Conservation (phyloP, 2,113 vertebrate species). For the Upupa epops region DNA sequence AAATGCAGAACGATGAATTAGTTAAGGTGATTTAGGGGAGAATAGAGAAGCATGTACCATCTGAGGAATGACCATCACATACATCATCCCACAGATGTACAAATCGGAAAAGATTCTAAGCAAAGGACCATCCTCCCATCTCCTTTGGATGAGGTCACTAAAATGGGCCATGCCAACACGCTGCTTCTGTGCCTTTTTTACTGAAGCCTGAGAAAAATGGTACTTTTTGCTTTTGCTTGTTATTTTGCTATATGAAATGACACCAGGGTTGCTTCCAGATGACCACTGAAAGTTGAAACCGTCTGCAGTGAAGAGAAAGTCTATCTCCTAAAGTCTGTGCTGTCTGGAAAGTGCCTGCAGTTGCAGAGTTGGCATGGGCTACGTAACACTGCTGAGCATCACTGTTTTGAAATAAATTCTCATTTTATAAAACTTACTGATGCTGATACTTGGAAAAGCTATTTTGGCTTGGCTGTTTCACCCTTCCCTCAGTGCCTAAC, state of each 20-base stretch:
- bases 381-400: fast-evolving
- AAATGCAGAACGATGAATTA: neutral
- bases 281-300: neutral
- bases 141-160: neutral
- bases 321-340: neutral
- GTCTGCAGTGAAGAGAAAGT: neutral
- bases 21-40: neutral
- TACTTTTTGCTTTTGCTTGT: neutral
- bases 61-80: neutral
- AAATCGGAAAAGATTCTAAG: neutral
- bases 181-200: neutral
- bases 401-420: neutral
- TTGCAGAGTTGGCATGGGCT: neutral
- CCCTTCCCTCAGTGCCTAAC: neutral
- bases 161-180: neutral
- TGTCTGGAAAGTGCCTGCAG: neutral
- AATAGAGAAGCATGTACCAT: neutral
- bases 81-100: too few species aligned
- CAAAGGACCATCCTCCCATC: neutral
- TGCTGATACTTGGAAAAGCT: neutral
- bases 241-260: neutral
- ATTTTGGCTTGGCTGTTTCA: neutral
- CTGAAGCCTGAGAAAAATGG: neutral
- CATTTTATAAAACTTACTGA: neutral
- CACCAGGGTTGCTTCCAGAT: neutral